phyloP scores from a whole-genome alignment of 2,797 vertebrate species.

The Pogonophryne albipinna region DNA sequence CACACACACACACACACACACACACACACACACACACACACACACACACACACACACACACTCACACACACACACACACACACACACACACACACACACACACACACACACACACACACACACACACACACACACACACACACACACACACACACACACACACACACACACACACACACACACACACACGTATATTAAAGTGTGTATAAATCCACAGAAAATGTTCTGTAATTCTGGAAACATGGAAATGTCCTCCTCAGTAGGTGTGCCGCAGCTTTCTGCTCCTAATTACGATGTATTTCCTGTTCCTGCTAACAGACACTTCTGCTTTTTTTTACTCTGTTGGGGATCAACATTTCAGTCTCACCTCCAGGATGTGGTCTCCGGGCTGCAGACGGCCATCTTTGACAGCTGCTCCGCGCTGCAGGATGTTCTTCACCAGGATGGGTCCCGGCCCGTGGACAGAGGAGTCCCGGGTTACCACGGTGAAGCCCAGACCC shows the following conservation, averaged over 20 bases:
- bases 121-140: slow-evolving; percentile 13
- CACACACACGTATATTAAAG: slow-evolving; percentile 30
- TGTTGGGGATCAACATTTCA: neutral
- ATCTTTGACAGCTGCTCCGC: slow-evolving; percentile 94
- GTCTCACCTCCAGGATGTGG: slow-evolving; percentile 92
- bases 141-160: slow-evolving; percentile 13
- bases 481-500: slow-evolving; percentile 96
- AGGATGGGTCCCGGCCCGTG: slow-evolving; percentile 94
- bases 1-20: slow-evolving; percentile 17
- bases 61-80: slow-evolving; percentile 13
- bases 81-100: slow-evolving; percentile 13
- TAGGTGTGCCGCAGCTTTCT: neutral
- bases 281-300: neutral
- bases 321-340: neutral
- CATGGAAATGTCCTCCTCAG: slow-evolving; percentile 3
- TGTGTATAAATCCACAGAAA: neutral
- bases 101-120: slow-evolving; percentile 13
- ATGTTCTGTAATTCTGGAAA: neutral
- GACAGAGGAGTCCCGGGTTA: slow-evolving; percentile 92
- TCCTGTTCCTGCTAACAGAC: neutral
- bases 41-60: slow-evolving; percentile 13
- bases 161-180: slow-evolving; percentile 13
- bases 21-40: slow-evolving; percentile 13
- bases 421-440: slow-evolving; percentile 94
- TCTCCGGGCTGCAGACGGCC: slow-evolving; percentile 94